Conservation (phyloP, 2,888 invertebrate genomes). For the Omphaloscelis lunosa region DNA sequence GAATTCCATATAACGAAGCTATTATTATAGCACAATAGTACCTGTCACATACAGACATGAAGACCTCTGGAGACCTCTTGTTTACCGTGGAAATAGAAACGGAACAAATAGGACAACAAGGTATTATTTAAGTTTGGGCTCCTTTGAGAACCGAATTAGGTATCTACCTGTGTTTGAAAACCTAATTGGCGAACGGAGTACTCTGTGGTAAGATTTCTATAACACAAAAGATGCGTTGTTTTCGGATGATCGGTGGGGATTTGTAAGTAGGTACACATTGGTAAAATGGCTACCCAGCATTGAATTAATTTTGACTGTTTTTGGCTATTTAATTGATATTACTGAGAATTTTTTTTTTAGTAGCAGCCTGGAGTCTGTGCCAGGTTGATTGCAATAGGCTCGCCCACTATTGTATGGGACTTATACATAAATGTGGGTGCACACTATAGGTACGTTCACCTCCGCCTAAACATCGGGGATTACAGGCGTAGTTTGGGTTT, state of each 20-base stretch:
- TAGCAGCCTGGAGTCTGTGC: too few species aligned
- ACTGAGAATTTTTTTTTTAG: not conserved
- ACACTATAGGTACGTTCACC: too few species aligned
- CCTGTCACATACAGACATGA: slow-evolving; percentile 53
- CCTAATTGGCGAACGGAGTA: slow-evolving; percentile 41
- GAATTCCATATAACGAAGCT: slow-evolving; percentile 51
- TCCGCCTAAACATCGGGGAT: too few species aligned
- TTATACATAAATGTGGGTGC: too few species aligned
- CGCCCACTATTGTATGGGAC: too few species aligned
- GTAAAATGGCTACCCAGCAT: not conserved
- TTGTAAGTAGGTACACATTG: not conserved
- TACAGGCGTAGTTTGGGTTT: not conserved
- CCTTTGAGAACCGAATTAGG: slow-evolving; percentile 47
- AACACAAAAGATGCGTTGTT: slow-evolving; percentile 33
- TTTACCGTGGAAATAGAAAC: slow-evolving; percentile 57
- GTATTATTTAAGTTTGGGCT: slow-evolving; percentile 55
- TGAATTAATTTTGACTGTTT: not conserved
- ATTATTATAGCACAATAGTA: slow-evolving; percentile 58
- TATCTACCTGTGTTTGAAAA: slow-evolving; percentile 42
- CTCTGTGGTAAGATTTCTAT: slow-evolving; percentile 12
- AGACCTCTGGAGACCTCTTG: slow-evolving; percentile 47
- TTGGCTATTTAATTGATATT: not conserved
- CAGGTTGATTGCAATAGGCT: too few species aligned
- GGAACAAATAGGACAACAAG: slow-evolving; percentile 47
- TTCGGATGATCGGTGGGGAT: not conserved